phyloP scores from a whole-genome alignment of 92 coral and sea anemone species.

The Phenganax marumi region DNA sequence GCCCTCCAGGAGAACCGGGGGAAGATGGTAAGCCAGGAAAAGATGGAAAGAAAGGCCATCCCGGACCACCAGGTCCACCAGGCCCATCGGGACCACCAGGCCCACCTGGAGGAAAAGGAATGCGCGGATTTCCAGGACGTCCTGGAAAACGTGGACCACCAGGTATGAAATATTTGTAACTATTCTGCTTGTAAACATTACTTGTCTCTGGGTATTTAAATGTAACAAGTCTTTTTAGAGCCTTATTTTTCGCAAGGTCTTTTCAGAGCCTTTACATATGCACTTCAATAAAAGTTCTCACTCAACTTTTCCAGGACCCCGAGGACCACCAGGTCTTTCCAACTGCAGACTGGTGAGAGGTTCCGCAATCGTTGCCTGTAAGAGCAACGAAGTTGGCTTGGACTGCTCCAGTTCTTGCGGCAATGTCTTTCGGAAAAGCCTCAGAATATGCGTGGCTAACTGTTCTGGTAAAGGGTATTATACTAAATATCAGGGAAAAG shows the following conservation, averaged over 20 bases:
- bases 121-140: constrained; percentile 59
- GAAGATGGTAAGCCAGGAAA: constrained; percentile 54
- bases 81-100: constrained; percentile 71
- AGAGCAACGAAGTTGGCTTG: constrained; percentile 7
- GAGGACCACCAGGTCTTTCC: constrained; percentile 7
- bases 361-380: not conserved
- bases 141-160: constrained; percentile 27
- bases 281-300: too few species aligned
- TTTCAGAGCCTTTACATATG: not conserved
- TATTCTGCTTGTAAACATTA: not conserved
- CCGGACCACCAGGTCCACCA: constrained; percentile 58
- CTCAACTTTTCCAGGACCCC: not conserved
- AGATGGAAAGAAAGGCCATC: constrained; percentile 49
- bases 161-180: not conserved
- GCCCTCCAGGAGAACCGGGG: constrained; percentile 9
- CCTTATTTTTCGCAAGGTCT: not conserved
- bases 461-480: constrained; percentile 1
- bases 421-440: not conserved
- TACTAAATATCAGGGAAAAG: too few species aligned
- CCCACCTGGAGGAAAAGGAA: constrained; percentile 7
- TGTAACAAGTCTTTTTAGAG: not conserved
- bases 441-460: not conserved
- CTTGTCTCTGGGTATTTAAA: not conserved
- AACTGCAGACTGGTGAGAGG: not conserved
- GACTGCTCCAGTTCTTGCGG: not conserved